Evolutionary conservation across 2,797 vertebrate genomes (phyloP).

Genomic region (Melanotaenia parkinsoni): DNA sequence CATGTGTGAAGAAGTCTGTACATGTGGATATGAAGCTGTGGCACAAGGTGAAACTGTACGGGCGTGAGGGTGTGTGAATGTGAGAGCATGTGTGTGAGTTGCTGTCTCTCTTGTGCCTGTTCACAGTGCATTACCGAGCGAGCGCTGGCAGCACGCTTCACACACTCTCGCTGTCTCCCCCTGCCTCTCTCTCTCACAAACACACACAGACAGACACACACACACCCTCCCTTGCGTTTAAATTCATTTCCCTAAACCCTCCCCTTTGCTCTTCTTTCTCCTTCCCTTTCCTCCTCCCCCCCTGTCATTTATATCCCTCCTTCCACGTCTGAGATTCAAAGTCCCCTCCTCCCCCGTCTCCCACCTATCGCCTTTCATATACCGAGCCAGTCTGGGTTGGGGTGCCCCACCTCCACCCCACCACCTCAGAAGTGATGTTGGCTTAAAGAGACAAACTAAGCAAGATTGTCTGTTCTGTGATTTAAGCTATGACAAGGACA

Average conservation of each 20-base stretch:
- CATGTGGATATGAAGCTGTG: constrained; percentile 26
- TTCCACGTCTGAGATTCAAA: constrained; percentile 51
- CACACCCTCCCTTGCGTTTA: constrained; percentile 28
- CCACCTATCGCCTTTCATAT: constrained; percentile 19
- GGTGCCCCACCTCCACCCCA: constrained; percentile 14
- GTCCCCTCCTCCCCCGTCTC: constrained; percentile 34
- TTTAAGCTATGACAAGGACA: constrained; percentile 52
- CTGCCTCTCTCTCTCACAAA: constrained; percentile 25
- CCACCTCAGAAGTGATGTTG: constrained; percentile 64
- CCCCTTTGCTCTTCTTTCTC: constrained; percentile 62
- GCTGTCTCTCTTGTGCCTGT: constrained; percentile 58
- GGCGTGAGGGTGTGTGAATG: constrained; percentile 40
- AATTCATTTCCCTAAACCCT: constrained; percentile 73
- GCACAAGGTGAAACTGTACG: constrained; percentile 46
- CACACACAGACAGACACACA: neutral
- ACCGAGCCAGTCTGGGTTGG: neutral
- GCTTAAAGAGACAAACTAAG: constrained; percentile 77
- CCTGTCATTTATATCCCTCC: constrained; percentile 70
- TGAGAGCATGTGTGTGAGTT: constrained; percentile 29
- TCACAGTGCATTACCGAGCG: constrained; percentile 76
- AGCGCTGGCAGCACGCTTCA: constrained; percentile 74
- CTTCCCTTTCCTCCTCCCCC: constrained; percentile 60
- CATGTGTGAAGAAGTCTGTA: constrained; percentile 41
- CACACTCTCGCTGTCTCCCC: constrained; percentile 53
- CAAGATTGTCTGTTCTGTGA: constrained; percentile 36